These are phyloP conservation scores for Leptarthrus brevirostris DNA, from an alignment of 2,888 invertebrate species.

Conservation along the genomic window DNA sequence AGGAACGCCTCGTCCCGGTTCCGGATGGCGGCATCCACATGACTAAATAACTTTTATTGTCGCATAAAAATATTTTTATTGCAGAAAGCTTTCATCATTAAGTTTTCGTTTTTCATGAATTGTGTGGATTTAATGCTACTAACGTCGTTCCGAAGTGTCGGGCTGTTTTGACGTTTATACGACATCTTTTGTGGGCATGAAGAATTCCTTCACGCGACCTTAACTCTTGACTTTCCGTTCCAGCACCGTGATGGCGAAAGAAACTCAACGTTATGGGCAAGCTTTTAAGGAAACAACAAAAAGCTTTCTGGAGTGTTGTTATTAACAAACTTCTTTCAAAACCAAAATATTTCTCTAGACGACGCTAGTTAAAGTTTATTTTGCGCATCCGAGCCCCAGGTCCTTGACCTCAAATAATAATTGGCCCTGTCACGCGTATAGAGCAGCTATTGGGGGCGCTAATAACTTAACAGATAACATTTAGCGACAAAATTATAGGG, in stretches of 20 bases:
- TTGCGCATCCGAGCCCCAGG: neutral
- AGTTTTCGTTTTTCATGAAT: conserved; percentile 33
- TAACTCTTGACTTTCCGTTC: neutral
- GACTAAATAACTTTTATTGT: conserved; percentile 40
- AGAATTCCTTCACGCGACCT: conserved; percentile 2
- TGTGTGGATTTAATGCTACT: neutral
- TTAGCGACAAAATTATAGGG: neutral
- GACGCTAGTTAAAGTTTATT: neutral
- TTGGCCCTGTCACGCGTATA: neutral
- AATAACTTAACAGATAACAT: neutral
- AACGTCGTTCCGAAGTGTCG: neutral
- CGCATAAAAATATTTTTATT: conserved; percentile 38
- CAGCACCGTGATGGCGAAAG: neutral
- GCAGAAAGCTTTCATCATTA: conserved; percentile 47
- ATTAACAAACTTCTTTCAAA: neutral
- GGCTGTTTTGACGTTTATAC: neutral
- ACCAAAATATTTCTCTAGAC: neutral
- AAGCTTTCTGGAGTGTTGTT: neutral
- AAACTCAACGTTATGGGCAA: neutral
- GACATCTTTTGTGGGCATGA: neutral
- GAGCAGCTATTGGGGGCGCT: neutral
- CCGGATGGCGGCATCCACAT: conserved; percentile 17
- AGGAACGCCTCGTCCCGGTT: neutral
- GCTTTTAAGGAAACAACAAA: conserved; percentile 13
- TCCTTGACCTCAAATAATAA: neutral